Conservation (phyloP, 2,113 vertebrate genomes). For the Chaetura pelagica region DNA sequence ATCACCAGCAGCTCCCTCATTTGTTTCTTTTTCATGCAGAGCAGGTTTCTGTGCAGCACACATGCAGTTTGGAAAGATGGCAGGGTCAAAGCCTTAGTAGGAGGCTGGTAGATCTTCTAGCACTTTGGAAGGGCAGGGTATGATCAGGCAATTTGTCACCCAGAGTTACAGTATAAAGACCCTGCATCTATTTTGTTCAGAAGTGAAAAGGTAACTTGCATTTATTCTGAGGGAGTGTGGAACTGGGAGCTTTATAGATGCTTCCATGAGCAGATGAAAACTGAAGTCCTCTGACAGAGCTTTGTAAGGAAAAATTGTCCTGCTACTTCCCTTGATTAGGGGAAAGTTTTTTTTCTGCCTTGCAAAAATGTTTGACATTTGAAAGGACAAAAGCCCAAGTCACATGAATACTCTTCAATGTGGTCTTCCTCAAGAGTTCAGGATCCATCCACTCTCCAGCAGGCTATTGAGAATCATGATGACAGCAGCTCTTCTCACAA, state of each 20-base stretch:
- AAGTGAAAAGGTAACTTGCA: background rate
- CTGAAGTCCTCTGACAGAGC: background rate
- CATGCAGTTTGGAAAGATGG: background rate
- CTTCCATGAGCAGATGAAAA: background rate
- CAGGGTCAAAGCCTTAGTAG: background rate
- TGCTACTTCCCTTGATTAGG: background rate
- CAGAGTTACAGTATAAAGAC: background rate
- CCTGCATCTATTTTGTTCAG: background rate
- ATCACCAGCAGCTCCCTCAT: background rate
- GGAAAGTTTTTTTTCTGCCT: background rate
- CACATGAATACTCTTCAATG: background rate
- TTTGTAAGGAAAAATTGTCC: background rate
- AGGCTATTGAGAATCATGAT: background rate
- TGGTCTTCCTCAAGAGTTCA: background rate
- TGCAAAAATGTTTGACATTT: conserved; percentile 20
- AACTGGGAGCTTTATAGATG: background rate
- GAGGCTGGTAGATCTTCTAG: background rate
- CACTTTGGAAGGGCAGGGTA: background rate
- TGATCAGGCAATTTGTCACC: background rate
- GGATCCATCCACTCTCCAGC: background rate
- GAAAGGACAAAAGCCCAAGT: background rate
- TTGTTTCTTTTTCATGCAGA: background rate
- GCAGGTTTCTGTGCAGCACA: background rate
- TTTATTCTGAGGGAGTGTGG: background rate
- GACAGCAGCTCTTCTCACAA: background rate